These are phyloP conservation scores for Calypte anna DNA, from an alignment of 2,113 vertebrate species.

Conservation along the genomic window DNA sequence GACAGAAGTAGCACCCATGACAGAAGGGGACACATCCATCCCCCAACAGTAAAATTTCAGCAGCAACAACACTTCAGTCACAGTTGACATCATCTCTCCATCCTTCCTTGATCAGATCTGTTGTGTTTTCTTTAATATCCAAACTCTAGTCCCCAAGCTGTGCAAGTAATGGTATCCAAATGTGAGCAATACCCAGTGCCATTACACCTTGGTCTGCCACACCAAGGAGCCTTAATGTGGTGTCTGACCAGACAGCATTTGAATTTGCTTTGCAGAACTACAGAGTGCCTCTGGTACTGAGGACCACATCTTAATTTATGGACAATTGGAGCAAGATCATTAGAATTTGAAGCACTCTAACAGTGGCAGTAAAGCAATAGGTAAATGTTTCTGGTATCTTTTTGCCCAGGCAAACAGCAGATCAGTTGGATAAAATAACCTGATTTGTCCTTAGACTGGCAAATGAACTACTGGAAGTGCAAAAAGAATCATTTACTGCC, in stretches of 20 bases:
- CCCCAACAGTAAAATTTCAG: neutral
- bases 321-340: neutral
- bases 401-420: neutral
- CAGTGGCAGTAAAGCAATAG: neutral
- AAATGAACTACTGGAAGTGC: neutral
- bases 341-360: neutral
- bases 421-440: neutral
- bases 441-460: neutral
- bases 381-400: neutral
- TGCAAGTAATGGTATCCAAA: neutral
- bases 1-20: neutral
- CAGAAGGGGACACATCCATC: neutral
- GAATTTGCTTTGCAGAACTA: neutral
- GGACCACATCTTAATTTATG: neutral
- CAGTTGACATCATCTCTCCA: neutral
- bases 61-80: neutral
- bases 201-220: neutral
- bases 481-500: neutral
- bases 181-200: neutral
- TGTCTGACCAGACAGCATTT: neutral
- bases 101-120: neutral
- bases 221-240: rapidly evolving
- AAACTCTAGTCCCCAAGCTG: neutral
- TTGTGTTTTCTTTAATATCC: neutral
- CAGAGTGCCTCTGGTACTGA: neutral